Evolutionary conservation across 2,888 invertebrate species (phyloP).

Genomic region (Heliconius ethilla): DNA sequence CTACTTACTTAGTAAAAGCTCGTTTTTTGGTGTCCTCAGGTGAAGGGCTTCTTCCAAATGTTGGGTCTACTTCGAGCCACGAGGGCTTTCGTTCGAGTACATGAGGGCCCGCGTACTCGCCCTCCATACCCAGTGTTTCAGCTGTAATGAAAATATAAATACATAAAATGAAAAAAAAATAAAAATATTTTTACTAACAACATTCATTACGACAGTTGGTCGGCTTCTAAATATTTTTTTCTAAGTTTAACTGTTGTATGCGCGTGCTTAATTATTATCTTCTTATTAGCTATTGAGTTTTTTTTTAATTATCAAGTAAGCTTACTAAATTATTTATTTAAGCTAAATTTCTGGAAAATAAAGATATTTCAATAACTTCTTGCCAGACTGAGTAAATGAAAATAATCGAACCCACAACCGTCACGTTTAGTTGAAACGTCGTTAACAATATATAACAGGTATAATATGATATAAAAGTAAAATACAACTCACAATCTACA

Average conservation of each 20-base stretch:
- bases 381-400: background rate
- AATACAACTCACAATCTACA: slow-evolving; percentile 85
- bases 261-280: no score
- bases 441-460: background rate
- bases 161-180: background rate
- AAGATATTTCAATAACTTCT: background rate
- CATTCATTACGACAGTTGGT: background rate
- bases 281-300: no score
- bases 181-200: background rate
- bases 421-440: no score
- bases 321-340: no score
- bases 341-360: no score
- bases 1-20: slow-evolving; percentile 66
- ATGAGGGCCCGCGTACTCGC: slow-evolving; percentile 74
- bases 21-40: slow-evolving; percentile 75
- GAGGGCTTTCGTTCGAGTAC: slow-evolving; percentile 73
- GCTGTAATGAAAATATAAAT: no score
- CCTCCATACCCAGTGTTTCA: slow-evolving; percentile 91
- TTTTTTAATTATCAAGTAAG: no score
- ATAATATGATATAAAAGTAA: slow-evolving; percentile 21
- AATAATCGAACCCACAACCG: background rate
- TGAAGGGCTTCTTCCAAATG: slow-evolving; percentile 72
- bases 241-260: no score
- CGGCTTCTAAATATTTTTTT: no score
- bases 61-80: slow-evolving; percentile 74